Conservation (phyloP, 2,113 vertebrate genomes). For the Pluvianellus socialis region DNA sequence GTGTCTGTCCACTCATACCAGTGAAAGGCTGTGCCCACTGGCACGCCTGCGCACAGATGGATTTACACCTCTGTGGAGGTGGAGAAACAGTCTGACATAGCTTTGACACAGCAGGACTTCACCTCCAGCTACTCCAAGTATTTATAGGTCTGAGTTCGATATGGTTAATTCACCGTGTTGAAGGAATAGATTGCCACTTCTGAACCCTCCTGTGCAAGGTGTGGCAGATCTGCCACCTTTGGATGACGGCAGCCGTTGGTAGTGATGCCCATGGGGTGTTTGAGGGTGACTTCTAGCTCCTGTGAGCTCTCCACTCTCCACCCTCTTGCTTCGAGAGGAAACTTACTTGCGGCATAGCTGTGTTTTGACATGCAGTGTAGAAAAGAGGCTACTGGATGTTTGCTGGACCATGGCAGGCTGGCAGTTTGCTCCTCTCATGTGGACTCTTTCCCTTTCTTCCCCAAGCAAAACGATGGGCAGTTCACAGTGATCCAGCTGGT, state of each 20-base stretch:
- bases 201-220: not conserved
- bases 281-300: not conserved
- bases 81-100: not conserved
- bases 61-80: not conserved
- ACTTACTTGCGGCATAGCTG: accelerated
- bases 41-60: not conserved
- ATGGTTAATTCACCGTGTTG: not conserved
- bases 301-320: not conserved
- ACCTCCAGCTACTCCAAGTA: not conserved
- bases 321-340: not conserved
- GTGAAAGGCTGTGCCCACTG: not conserved
- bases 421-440: not conserved
- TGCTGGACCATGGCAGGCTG: not conserved
- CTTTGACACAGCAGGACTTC: not conserved
- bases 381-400: not conserved
- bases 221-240: not conserved
- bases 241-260: not conserved
- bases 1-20: not conserved
- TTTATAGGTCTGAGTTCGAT: not conserved
- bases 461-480: slow-evolving; percentile 95
- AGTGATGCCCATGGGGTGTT: not conserved
- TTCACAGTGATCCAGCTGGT: slow-evolving; percentile 97
- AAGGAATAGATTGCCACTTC: not conserved
- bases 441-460: not conserved
- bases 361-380: not conserved